Evolutionary conservation across 1,140 invertebrate species (phyloP), one percentile per base, ranked within the genome.

Genomic region (Calephelis nemesis): DNA sequence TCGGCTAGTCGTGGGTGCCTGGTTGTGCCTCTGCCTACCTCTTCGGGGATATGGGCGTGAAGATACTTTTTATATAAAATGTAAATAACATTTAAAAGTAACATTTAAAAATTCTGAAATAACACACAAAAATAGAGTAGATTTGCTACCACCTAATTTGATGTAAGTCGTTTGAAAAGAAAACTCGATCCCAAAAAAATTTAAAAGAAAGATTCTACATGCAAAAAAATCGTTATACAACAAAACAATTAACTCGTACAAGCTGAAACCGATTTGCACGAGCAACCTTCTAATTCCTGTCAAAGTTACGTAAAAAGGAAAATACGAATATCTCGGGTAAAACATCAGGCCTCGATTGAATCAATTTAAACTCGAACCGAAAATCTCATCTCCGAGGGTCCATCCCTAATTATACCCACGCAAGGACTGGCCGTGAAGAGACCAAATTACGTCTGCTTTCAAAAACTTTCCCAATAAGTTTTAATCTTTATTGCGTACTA

Each of bases 331-430:
- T 85, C 81, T 83, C 82, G 76, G 78, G 80, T 82, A 80, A 85
- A 89, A 87, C 83, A 85, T 82, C 78, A 75, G 74, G 73, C 80
- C 83, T 86, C 84, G 87, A 91, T 91, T 89, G 86, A 90, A 88
- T 90, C 85, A 88, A 90, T 90, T 91, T 90, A 86, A 85, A 88
- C 81, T 82, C 76, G 63, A 74, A 69, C 77, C 82, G 75, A 87
- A 88, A 85, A 85, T 87, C 84, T 87, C 87, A 88, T 91, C 84
- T 83, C 76, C 75, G 67, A 82, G 82, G 83, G 86, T 83, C 71
- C 85, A 78, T 88, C 88, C 88, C 88, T 90, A 90, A 91, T 91
- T 91, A 90, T 90, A 81, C 87, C 85, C 69, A 79, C 83, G 79
- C 76, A 91, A 87, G 87, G 82, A 85, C 81, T 73, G 78, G 74